A percentile compares a stretch with the other conserved stretches of the same genome.
phyloP scores from a whole-genome alignment of 2,888 invertebrate genomes.

The Ichneumon xanthorius region DNA sequence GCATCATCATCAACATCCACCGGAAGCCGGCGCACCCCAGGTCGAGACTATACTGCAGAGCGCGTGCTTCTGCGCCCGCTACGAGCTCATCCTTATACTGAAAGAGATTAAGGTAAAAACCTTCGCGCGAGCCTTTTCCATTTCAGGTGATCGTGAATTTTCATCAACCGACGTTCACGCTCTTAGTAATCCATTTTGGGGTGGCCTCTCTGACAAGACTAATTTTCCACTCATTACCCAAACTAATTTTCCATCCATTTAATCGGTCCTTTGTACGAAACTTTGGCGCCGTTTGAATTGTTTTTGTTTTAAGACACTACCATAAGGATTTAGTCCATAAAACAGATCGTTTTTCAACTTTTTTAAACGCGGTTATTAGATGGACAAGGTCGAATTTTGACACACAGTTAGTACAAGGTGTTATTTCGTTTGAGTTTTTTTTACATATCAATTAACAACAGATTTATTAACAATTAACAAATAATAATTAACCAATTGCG shows the following conservation, averaged over 20 bases:
- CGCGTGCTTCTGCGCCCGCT: constrained; percentile 96
- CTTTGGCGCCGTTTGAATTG: background rate
- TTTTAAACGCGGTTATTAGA: no score
- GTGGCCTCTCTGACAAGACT: background rate
- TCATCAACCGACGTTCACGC: background rate
- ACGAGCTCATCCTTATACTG: constrained; percentile 97
- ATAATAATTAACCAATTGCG: no score
- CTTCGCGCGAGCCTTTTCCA: background rate
- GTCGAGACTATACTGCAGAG: constrained; percentile 91
- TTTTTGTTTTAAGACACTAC: background rate
- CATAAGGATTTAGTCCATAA: background rate
- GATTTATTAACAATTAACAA: no score
- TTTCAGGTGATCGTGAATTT: constrained; percentile 7
- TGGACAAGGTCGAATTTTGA: no score
- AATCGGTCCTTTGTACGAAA: constrained; percentile 2
- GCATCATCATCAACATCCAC: constrained; percentile 84
- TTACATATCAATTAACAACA: no score
- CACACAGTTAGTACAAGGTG: no score
- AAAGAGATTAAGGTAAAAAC: constrained; percentile 90
- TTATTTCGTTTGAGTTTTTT: no score
- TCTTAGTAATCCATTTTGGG: background rate
- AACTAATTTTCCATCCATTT: constrained; percentile 10
- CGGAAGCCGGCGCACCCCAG: constrained; percentile 90
- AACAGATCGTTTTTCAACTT: background rate
- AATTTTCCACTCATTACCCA: constrained; percentile 27